A percentile compares a stretch with the other conserved stretches of the same genome.
These are phyloP conservation scores for Cantharis nigra DNA, from an alignment of 2,888 invertebrate species.

Conservation along the genomic window DNA sequence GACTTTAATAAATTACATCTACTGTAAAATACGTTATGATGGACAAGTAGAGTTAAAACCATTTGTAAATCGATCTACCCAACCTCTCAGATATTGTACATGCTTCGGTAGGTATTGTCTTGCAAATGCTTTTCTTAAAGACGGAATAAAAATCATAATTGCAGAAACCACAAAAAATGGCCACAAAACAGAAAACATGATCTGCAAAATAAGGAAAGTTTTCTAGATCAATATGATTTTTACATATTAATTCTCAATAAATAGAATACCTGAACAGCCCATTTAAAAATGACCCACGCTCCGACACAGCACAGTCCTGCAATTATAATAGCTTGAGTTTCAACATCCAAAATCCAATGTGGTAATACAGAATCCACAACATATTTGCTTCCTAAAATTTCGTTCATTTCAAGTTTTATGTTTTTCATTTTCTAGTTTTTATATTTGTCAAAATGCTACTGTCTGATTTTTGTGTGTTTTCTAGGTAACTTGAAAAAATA, in stretches of 20 bases:
- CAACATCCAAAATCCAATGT: slow-evolving; percentile 26
- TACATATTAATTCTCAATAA: background rate
- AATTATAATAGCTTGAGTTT: slow-evolving; percentile 36
- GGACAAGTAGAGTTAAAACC: slow-evolving; percentile 3
- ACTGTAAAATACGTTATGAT: background rate
- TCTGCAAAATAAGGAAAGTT: slow-evolving; percentile 25
- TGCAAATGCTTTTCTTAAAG: slow-evolving; percentile 30
- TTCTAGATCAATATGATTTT: background rate
- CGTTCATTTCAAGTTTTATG: background rate
- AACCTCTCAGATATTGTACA: slow-evolving; percentile 20
- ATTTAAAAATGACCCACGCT: slow-evolving; percentile 37
- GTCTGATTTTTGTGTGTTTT: slow-evolving; percentile 12
- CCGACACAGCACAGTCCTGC: slow-evolving; percentile 38
- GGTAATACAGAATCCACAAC: slow-evolving; percentile 11
- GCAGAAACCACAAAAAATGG: slow-evolving; percentile 32
- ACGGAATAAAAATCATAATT: slow-evolving; percentile 30
- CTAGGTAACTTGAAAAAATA: background rate
- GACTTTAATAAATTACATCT: background rate
- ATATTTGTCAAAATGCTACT: slow-evolving; percentile 17
- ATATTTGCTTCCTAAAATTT: background rate
- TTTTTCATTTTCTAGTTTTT: background rate
- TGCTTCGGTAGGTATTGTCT: slow-evolving; percentile 34
- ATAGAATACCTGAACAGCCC: slow-evolving; percentile 34
- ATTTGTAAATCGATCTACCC: slow-evolving; percentile 1
- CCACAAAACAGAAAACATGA: slow-evolving; percentile 37